A percentile compares a stretch with the other conserved stretches of the same genome.
Conservation (phyloP, 2,888 invertebrate species). For the Platynereis dumerilii region DNA sequence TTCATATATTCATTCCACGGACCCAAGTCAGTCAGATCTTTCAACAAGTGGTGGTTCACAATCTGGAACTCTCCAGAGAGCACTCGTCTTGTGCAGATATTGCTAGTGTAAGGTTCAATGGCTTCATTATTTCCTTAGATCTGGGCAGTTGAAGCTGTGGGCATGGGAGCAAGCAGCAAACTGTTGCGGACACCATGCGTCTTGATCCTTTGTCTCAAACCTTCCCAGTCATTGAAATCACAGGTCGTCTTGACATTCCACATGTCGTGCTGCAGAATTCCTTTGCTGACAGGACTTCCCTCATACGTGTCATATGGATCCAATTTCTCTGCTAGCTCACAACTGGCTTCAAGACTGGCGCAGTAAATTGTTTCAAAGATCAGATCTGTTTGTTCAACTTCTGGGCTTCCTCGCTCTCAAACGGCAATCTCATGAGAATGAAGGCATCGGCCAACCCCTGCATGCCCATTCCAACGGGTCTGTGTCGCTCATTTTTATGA, state of each 20-base stretch:
- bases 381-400: conserved; percentile 90
- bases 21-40: conserved; percentile 87
- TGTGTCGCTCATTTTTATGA: conserved; percentile 82
- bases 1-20: conserved; percentile 97
- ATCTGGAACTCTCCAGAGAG: conserved; percentile 92
- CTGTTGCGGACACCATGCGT: conserved; percentile 92
- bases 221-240: conserved; percentile 81
- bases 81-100: conserved; percentile 92
- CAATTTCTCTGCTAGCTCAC: conserved; percentile 83
- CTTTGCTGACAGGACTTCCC: conserved; percentile 92
- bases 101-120: conserved; percentile 97
- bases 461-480: conserved; percentile 84
- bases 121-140: conserved; percentile 99
- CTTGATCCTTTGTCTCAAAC: conserved; percentile 82
- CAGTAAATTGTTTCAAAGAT: conserved; percentile 99
- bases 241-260: conserved; percentile 86
- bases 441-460: conserved; percentile 98
- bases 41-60: conserved; percentile 93
- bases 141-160: conserved; percentile 98
- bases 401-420: conserved; percentile 38
- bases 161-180: conserved; percentile 94
- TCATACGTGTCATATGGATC: conserved; percentile 91
- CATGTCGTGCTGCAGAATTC: conserved; percentile 97
- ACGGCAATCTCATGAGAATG: conserved; percentile 78
- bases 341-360: conserved; percentile 94